These are phyloP conservation scores for Magallana ariakensis DNA, from an alignment of 1,140 invertebrate species.

Conservation along the genomic window DNA sequence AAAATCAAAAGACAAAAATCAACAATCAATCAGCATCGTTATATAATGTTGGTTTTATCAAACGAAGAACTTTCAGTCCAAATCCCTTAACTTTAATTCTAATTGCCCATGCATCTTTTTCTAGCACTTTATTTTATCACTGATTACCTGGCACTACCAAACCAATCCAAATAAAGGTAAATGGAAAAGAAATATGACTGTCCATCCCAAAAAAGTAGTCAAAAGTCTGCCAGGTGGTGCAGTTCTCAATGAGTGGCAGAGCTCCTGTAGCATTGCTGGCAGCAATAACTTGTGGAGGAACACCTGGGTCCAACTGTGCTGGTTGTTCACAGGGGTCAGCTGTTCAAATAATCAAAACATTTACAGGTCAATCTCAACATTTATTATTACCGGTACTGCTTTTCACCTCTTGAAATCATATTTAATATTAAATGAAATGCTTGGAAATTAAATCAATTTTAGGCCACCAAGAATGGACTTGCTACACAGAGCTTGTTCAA, in stretches of 20 bases:
- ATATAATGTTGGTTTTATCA: too few species aligned
- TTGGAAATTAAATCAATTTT: too few species aligned
- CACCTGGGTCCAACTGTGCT: conserved; percentile 42
- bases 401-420: too few species aligned
- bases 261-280: background rate
- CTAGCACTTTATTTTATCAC: background rate
- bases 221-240: conserved; percentile 80
- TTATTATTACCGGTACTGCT: too few species aligned
- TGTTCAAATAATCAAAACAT: background rate
- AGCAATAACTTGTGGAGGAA: background rate
- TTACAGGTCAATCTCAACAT: background rate
- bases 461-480: too few species aligned
- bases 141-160: conserved; percentile 67
- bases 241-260: conserved; percentile 66
- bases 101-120: too few species aligned
- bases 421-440: too few species aligned
- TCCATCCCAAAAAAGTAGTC: conserved; percentile 80
- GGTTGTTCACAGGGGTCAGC: conserved; percentile 54
- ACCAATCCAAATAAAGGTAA: conserved; percentile 65
- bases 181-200: conserved; percentile 68
- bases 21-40: too few species aligned
- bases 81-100: too few species aligned
- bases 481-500: too few species aligned
- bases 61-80: too few species aligned
- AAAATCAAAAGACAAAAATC: conserved; percentile 5